Evolutionary conservation across 1,140 invertebrate species (phyloP), one percentile per base, ranked within the genome.

Genomic region (Liolophura sinensis): DNA sequence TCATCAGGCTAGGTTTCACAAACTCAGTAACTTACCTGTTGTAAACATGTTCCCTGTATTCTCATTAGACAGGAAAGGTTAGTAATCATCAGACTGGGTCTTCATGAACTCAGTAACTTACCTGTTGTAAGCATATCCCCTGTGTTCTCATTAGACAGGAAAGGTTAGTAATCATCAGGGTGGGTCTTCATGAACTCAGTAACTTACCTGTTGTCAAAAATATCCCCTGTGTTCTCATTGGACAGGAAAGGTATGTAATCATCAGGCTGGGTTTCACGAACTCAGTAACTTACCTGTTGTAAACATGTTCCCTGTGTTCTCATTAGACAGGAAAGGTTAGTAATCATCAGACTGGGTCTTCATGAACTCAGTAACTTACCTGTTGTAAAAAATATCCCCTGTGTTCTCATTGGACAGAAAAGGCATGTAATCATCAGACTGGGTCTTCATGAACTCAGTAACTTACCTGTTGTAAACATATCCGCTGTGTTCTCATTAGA

Each of bases 241-340:
- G 89, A 91, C 79, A 97, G 88, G 83, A 96, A 97, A 71, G 93
- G 93, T 55, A 95, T 82, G 83, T 95, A 96, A 60, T 95, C 90
- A 69, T 94, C 90, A 84, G 89, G 89, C 79, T 97, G 88, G 49
- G 87, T 78, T 87, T 86, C 78, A 98, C 90, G 82, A 91, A 92
- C 57, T 88, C 84, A 49, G 93, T 89, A 68, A 93, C 92, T 80
- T 90, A 85, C 69, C n/a, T n/a, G n/a, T n/a, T n/a, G n/a, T n/a
- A n/a, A n/a, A n/a, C n/a, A n/a, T n/a, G n/a, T n/a, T n/a, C n/a
- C n/a, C n/a, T n/a, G n/a, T n/a, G n/a, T n/a, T n/a, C n/a, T n/a
- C n/a, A n/a, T n/a, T n/a, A n/a, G n/a, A n/a, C n/a, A n/a, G n/a
- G n/a, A n/a, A n/a, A n/a, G n/a, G n/a, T n/a, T n/a, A n/a, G n/a